Evolutionary conservation across 1,140 invertebrate species (phyloP), one percentile per base, ranked within the genome.

Genomic region (Pissodes strobi): DNA sequence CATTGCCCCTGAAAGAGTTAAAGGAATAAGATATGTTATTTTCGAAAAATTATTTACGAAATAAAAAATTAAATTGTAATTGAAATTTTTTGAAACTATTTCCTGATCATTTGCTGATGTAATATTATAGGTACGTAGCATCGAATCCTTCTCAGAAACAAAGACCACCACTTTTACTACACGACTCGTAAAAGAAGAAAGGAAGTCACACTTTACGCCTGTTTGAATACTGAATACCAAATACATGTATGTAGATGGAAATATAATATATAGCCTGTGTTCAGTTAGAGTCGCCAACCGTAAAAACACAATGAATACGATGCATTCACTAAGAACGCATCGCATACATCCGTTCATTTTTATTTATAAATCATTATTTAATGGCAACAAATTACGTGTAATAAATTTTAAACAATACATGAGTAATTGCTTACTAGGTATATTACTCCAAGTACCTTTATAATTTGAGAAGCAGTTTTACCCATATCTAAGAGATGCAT

Each of bases 291-390:
- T 39, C 30, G 5, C 30, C 51, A 39, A 55, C 30, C 51, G 48
- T 51, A 55, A 39, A 55, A 55, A 39, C 13, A 55, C 51, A 55
- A 55, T 55, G 51, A 15, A 19, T 38, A 37, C 18, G 15, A 21
- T 55, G 51, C 51, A 55, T 55, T 55, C 34, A 25, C 22, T 21
- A 53, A 18, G 51, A 55, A 55, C 51, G 51, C 48, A 27, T 51
- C 48, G 22, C 48, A 51, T 23, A 51, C 51, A 55, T 55, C 51
- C 51, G 51, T 55, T 55, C 30, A 38, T 55, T 55, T 27, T 55
- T 39, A 39, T 37, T 55, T 39, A 55, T 39, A 55, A 55, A 55
- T 55, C 17, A 55, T 55, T 55, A 55, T 38, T 52, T 55, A 55
- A 55, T 55, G 25, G 51, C 13, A 18, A 6, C 2, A 13, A 38